A percentile compares a stretch with the other conserved stretches of the same genome.
Evolutionary conservation across 2,113 vertebrate genomes (phyloP).

Genomic region (Maccullochella peelii): DNA sequence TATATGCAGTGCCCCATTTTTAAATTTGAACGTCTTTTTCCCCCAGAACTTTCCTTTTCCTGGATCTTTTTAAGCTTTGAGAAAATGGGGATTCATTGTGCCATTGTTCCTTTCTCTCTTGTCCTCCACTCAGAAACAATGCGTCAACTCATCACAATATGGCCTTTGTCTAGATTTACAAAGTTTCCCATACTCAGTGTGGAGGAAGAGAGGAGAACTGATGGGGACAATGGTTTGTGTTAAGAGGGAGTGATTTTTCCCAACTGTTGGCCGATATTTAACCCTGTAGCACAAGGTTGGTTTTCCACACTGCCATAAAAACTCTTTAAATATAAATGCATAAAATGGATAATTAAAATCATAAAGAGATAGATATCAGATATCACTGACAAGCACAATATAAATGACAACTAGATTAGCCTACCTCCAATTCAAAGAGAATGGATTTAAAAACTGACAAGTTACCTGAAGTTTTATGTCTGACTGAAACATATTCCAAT

Average conservation of each 20-base stretch:
- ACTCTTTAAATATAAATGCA: background rate
- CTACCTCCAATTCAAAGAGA: background rate
- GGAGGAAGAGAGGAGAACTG: slow-evolving; percentile 56
- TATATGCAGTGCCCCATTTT: slow-evolving; percentile 84
- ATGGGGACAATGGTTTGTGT: slow-evolving; percentile 63
- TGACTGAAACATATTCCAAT: background rate
- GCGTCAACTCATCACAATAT: slow-evolving; percentile 85
- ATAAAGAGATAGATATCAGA: background rate
- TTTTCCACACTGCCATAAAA: background rate
- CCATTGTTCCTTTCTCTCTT: slow-evolving; percentile 80
- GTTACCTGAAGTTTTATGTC: background rate
- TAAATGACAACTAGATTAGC: background rate
- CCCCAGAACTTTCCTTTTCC: slow-evolving; percentile 77
- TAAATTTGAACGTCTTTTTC: slow-evolving; percentile 76
- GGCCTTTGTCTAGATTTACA: slow-evolving; percentile 80
- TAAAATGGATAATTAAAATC: slow-evolving; percentile 12
- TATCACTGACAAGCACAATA: background rate
- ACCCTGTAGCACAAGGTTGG: background rate
- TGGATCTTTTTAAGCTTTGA: slow-evolving; percentile 76
- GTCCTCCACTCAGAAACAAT: slow-evolving; percentile 76
- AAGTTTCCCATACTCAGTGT: slow-evolving; percentile 68
- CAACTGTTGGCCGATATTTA: slow-evolving; percentile 6
- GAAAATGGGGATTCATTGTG: slow-evolving; percentile 83
- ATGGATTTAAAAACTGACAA: background rate
- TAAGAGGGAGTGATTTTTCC: slow-evolving; percentile 40